These are phyloP conservation scores for Gerris buenoi DNA, from an alignment of 1,140 invertebrate genomes.

Conservation along the genomic window DNA sequence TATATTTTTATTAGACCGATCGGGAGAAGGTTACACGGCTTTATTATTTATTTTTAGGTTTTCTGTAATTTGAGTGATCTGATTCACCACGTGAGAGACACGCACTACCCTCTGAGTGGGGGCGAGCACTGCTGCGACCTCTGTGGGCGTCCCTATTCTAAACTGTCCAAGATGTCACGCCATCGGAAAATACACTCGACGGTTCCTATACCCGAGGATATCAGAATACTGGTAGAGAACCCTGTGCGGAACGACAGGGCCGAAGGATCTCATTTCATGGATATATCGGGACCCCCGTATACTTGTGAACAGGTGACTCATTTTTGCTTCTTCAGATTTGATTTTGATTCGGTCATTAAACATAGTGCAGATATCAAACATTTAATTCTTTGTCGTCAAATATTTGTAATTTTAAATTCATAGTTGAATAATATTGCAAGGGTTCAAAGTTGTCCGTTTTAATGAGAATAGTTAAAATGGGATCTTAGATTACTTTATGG, in stretches of 20 bases:
- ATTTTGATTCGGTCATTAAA: too few relatives aligned
- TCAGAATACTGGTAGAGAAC: conserved; percentile 13
- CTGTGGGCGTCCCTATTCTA: conserved; percentile 37
- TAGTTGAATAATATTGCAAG: too few relatives aligned
- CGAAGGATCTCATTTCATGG: conserved; percentile 4
- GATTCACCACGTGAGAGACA: conserved; percentile 32
- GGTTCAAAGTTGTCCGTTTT: too few relatives aligned
- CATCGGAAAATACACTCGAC: conserved; percentile 35
- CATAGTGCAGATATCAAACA: too few relatives aligned
- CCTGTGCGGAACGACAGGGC: background rate
- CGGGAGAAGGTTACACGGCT: too few relatives aligned
- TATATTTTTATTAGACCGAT: too few relatives aligned
- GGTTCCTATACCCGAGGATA: conserved; percentile 15
- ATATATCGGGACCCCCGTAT: conserved; percentile 2
- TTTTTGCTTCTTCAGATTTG: too few relatives aligned
- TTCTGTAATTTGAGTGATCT: conserved; percentile 33
- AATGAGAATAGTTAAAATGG: too few relatives aligned
- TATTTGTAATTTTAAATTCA: too few relatives aligned
- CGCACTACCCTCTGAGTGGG: conserved; percentile 35
- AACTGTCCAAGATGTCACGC: conserved; percentile 38
- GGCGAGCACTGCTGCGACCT: conserved; percentile 38
- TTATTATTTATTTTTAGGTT: conserved; percentile 26
- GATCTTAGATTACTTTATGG: too few relatives aligned
- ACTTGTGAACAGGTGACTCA: conserved; percentile 26
- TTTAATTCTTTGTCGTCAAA: too few relatives aligned